These are phyloP conservation scores for Rhogogaster chlorosoma DNA, from an alignment of 2,888 invertebrate species.

Conservation along the genomic window DNA sequence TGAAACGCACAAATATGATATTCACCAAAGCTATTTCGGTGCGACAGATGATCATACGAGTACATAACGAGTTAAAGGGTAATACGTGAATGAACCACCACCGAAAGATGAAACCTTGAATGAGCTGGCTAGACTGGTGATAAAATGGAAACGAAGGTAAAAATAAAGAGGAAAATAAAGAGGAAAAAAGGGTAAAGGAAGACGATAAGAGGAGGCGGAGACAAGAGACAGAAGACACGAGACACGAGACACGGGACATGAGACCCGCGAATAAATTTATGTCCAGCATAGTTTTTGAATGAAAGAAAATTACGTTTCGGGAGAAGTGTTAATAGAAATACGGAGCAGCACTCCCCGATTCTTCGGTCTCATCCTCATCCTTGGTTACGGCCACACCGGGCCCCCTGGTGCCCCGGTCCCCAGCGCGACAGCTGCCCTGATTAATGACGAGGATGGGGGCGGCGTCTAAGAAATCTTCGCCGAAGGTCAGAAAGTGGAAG, in stretches of 20 bases:
- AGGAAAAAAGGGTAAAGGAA: not conserved
- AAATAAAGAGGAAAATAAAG: conserved; percentile 35
- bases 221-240: conserved; percentile 10
- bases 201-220: conserved; percentile 26
- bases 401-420: conserved; percentile 24
- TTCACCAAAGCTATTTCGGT: not conserved
- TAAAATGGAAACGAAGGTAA: conserved; percentile 38
- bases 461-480: conserved; percentile 56
- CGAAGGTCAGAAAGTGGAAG: conserved; percentile 51
- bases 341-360: conserved; percentile 27
- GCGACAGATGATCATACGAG: not conserved
- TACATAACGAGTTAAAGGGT: not conserved
- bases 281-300: conserved; percentile 45
- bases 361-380: conserved; percentile 12
- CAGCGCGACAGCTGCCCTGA: conserved; percentile 61
- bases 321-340: conserved; percentile 48
- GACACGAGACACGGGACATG: conserved; percentile 33
- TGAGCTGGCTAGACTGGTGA: not conserved
- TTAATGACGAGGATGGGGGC: conserved; percentile 58
- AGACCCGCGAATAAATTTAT: conserved; percentile 53
- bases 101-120: conserved; percentile 11
- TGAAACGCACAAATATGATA: not conserved
- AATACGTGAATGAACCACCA: not conserved
- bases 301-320: conserved; percentile 30
- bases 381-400: conserved; percentile 37